Conservation (phyloP, 2,113 vertebrate species). For the Tonatia bakeri region DNA sequence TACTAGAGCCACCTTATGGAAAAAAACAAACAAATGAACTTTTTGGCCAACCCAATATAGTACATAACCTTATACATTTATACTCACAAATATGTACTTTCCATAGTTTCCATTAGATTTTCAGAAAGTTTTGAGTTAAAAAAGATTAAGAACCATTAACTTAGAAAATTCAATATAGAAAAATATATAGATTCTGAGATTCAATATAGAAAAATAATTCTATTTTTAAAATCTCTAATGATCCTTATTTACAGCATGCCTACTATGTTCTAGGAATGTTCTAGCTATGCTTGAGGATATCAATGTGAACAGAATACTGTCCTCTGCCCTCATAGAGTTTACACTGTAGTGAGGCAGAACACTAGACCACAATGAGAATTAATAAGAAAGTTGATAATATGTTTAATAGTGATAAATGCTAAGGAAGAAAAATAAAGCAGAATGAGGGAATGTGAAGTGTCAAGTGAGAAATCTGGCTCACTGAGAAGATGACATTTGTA, state of each 20-base stretch:
- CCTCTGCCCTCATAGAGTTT: not conserved
- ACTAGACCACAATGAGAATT: not conserved
- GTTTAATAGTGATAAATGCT: not conserved
- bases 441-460: not conserved
- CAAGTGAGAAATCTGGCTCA: not conserved
- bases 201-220: not conserved
- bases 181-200: not conserved
- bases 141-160: not conserved
- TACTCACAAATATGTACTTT: not conserved
- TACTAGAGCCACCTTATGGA: too few species aligned
- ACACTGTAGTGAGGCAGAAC: not conserved
- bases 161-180: constrained; percentile 7
- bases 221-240: not conserved
- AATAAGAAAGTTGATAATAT: not conserved
- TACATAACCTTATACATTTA: not conserved
- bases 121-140: not conserved
- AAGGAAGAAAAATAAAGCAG: not conserved
- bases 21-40: too few species aligned
- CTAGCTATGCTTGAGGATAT: not conserved
- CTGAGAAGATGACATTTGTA: not conserved
- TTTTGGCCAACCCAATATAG: not conserved
- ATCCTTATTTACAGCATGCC: not conserved
- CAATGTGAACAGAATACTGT: not conserved
- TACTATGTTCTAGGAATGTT: not conserved
- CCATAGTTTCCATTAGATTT: not conserved